Conservation (phyloP, 2,888 invertebrate species). For the Epinotia demarniana region DNA sequence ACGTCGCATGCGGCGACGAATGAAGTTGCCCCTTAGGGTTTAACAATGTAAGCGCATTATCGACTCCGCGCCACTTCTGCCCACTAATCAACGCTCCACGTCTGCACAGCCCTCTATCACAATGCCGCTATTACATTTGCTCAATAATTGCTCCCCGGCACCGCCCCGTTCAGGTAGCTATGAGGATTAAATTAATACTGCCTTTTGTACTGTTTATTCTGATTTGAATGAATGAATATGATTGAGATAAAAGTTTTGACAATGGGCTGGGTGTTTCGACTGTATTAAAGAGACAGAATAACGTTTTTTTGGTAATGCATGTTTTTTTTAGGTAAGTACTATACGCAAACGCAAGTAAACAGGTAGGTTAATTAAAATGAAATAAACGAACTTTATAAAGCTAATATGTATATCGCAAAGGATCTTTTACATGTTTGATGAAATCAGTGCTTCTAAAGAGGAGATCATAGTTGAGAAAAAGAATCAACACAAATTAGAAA, state of each 20-base stretch:
- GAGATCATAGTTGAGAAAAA: too few relatives aligned
- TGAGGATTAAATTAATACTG: constrained; percentile 37
- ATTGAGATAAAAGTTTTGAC: background rate
- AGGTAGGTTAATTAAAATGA: too few relatives aligned
- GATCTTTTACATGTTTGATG: too few relatives aligned
- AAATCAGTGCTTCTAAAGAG: too few relatives aligned
- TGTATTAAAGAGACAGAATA: background rate
- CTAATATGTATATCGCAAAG: too few relatives aligned
- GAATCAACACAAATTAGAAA: too few relatives aligned
- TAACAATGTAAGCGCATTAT: background rate
- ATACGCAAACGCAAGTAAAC: too few relatives aligned
- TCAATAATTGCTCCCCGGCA: constrained; percentile 73
- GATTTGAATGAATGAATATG: constrained; percentile 16
- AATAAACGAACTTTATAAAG: too few relatives aligned
- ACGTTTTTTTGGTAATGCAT: background rate
- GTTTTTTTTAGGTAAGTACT: background rate
- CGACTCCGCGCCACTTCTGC: constrained; percentile 59
- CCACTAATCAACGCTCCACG: constrained; percentile 78
- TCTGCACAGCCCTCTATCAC: constrained; percentile 77
- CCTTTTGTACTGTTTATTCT: constrained; percentile 26
- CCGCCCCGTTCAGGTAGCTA: constrained; percentile 47
- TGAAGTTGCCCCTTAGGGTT: too few relatives aligned
- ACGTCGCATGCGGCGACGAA: too few relatives aligned
- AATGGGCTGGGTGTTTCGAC: background rate
- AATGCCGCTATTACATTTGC: constrained; percentile 84